phyloP scores from a whole-genome alignment of 1,140 invertebrate species.

The Pemphigus obesinymphae region DNA sequence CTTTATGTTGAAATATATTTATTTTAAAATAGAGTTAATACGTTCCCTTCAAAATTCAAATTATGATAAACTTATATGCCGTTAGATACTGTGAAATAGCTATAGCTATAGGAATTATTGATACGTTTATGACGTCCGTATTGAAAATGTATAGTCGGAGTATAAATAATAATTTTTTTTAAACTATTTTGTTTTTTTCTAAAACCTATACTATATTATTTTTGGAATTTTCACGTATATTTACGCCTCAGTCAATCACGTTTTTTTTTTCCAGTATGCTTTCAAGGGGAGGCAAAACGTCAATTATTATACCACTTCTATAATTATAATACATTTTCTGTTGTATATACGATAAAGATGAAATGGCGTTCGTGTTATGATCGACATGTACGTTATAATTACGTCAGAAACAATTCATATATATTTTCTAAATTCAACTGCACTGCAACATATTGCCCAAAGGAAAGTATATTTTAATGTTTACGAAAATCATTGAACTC shows the following conservation, averaged over 20 bases:
- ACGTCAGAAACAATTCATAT: conserved; percentile 15
- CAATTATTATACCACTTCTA: conserved; percentile 6
- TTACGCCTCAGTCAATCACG: conserved; percentile 24
- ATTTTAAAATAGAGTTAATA: no score
- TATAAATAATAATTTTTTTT: no score
- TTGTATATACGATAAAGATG: background rate
- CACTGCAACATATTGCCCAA: background rate
- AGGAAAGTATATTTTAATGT: background rate
- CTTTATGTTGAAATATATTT: no score
- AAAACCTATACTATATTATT: conserved; percentile 6
- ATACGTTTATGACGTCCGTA: no score
- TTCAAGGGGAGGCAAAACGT: background rate
- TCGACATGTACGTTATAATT: conserved; percentile 20
- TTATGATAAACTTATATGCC: no score
- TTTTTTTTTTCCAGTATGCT: background rate
- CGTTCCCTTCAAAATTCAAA: no score
- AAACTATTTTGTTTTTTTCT: background rate
- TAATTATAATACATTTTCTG: conserved; percentile 10
- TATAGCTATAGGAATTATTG: no score
- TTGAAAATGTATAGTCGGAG: no score
- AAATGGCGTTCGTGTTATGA: conserved; percentile 21
- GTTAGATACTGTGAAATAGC: no score
- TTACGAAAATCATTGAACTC: background rate
- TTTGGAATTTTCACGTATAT: background rate
- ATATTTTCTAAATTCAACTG: conserved; percentile 15